Conservation (phyloP, 2,797 vertebrate genomes). For the Morus bassanus region DNA sequence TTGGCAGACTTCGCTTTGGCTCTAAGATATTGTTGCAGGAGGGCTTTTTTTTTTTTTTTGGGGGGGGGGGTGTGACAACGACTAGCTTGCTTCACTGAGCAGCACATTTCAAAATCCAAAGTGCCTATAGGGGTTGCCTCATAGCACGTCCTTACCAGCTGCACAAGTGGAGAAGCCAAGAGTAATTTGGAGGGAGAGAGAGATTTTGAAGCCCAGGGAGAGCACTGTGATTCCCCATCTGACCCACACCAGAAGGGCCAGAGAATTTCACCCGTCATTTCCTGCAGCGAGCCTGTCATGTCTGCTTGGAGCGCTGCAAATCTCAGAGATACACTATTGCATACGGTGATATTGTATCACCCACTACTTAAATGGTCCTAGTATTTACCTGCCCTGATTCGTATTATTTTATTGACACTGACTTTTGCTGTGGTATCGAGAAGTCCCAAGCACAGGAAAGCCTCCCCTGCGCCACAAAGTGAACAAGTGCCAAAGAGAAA, state of each 20-base stretch:
- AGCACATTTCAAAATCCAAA: not conserved
- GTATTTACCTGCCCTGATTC: not conserved
- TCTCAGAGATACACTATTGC: rapidly evolving
- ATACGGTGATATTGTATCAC: rapidly evolving
- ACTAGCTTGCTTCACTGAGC: not conserved
- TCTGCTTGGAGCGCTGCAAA: not conserved
- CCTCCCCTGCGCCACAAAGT: not conserved
- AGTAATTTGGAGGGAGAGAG: not conserved
- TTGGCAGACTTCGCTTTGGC: conserved; percentile 16
- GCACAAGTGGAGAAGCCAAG: not conserved
- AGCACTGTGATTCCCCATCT: not conserved
- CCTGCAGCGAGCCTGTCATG: rapidly evolving
- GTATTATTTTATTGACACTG: not conserved
- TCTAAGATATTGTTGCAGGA: conserved; percentile 11
- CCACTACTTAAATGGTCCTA: rapidly evolving
- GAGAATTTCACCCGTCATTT: rapidly evolving
- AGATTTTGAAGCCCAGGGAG: not conserved
- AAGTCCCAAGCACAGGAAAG: not conserved
- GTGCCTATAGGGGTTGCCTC: not conserved
- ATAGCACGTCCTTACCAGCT: conserved; percentile 23
- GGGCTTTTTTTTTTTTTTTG: not conserved
- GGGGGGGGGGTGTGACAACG: not conserved
- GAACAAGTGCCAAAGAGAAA: not conserved
- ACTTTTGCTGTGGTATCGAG: rapidly evolving
- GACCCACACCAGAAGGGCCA: not conserved